Base-by-base conservation (phyloP, 1,140 invertebrate species). In the Delia radicum region DNA sequence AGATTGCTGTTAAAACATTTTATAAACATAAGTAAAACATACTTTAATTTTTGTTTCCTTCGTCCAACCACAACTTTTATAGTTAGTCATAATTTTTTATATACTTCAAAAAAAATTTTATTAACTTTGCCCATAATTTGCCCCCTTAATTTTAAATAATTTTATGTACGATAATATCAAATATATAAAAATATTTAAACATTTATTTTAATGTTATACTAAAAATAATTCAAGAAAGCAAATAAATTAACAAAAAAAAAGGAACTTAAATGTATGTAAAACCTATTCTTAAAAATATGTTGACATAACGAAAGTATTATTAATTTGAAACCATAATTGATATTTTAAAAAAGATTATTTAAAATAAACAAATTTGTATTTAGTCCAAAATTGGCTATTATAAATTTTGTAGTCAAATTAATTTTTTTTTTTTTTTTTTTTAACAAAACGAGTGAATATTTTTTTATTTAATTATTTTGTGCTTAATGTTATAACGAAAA, bases 361-460 rank as follows among this genome's bases (percentile, higher is more conserved):
- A 67, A 67, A 67, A 67, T 15, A 29, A 18, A 15, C 2, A 1
- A 62, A 3, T 46, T 24, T 42, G 21, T 33, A 15, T 71, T 37
- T 71, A 12, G 29, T 71, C 21, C 5, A 7, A 24, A 18, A 55
- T 24, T 55, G 21, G 18, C 24, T 55, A 55, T 7, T 21, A 29
- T 27, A 12, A 46, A 18, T 7, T 46, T 26, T 62, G 29, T 62
- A 31, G 27, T 28, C 26, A 24, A 62, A 62, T 21, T 24, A 24
- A 24, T 62, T 24, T 46, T 73, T 73, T 46, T 28, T 26, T 29
- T 48, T 29, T 55, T 24, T 27, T 8, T 27, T 62, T 76, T 63
- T 61, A 13, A 29, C 48, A 74, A 76, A 76, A 76, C 46, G 65
- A 69, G 55, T 69, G 65, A 69, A 42, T 55, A 76, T 31, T 28